Evolutionary conservation across 1,140 invertebrate species (phyloP).

Genomic region (Metaphire vulgaris): DNA sequence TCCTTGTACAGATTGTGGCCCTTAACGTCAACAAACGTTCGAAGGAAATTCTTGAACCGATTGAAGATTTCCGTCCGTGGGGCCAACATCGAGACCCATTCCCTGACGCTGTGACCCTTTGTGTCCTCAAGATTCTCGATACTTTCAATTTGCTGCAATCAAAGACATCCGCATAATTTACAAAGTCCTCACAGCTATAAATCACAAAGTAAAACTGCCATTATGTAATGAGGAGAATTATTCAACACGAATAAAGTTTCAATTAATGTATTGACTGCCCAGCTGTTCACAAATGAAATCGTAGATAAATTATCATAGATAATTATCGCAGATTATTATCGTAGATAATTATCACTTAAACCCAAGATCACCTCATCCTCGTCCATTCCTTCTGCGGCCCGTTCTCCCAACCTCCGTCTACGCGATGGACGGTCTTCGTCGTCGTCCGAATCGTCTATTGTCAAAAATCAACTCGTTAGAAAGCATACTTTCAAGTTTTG

Average conservation of each 20-base stretch:
- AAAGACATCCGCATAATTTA: conserved; percentile 20
- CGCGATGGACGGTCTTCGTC: conserved; percentile 62
- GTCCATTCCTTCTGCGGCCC: conserved; percentile 71
- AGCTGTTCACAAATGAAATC: too few species aligned
- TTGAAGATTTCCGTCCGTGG: conserved; percentile 92
- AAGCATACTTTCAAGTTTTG: too few species aligned
- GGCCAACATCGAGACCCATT: conserved; percentile 95
- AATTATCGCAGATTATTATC: too few species aligned
- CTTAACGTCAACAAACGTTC: conserved; percentile 78
- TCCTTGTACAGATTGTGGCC: conserved; percentile 86
- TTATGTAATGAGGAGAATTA: background rate
- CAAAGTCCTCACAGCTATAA: background rate
- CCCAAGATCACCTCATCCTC: too few species aligned
- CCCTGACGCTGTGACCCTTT: conserved; percentile 80
- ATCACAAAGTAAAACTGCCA: background rate
- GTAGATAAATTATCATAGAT: too few species aligned
- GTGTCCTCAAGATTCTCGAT: conserved; percentile 95
- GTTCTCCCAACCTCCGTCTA: conserved; percentile 73
- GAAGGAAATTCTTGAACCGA: conserved; percentile 89
- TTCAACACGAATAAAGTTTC: background rate
- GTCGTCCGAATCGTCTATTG: conserved; percentile 56
- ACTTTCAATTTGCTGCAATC: conserved; percentile 75
- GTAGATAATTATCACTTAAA: too few species aligned
- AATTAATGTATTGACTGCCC: too few species aligned
- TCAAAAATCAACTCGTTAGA: conserved; percentile 18